Evolutionary conservation across 2,888 invertebrate genomes (phyloP).

Genomic region (Cephalotes varians): DNA sequence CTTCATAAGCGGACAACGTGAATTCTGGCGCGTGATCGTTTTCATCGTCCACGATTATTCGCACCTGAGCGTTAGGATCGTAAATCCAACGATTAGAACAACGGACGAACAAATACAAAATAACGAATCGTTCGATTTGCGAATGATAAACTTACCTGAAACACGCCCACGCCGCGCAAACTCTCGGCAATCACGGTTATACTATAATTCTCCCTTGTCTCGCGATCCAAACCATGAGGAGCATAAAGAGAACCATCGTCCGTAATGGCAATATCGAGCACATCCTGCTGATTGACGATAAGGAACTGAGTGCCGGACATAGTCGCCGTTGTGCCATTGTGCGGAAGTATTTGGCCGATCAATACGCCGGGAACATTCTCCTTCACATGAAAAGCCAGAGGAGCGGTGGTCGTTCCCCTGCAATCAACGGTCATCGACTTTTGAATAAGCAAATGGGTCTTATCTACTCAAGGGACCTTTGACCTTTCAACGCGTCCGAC

Average conservation of each 20-base stretch:
- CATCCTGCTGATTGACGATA: constrained; percentile 94
- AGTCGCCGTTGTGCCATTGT: constrained; percentile 83
- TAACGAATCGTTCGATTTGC: constrained; percentile 13
- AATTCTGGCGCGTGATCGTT: constrained; percentile 96
- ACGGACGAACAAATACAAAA: constrained; percentile 22
- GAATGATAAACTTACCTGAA: constrained; percentile 87
- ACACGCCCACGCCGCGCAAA: constrained; percentile 90
- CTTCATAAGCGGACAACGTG: constrained; percentile 90
- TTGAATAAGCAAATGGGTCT: constrained; percentile 59
- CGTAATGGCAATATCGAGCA: constrained; percentile 92
- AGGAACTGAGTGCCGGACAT: constrained; percentile 89
- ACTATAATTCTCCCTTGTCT: constrained; percentile 90
- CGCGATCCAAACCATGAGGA: constrained; percentile 91
- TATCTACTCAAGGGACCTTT: constrained; percentile 39
- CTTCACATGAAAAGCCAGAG: constrained; percentile 91
- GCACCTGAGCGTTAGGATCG: constrained; percentile 85
- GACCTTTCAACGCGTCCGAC: constrained; percentile 56
- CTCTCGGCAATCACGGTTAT: constrained; percentile 94
- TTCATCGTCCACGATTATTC: constrained; percentile 93
- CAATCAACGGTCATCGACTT: constrained; percentile 77
- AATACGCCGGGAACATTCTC: constrained; percentile 92
- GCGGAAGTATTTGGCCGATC: constrained; percentile 91
- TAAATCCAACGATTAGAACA: neutral
- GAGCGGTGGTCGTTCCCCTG: constrained; percentile 90
- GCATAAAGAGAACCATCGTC: constrained; percentile 93